Percentiles rank a stretch among this genome's conserved stretches.
Evolutionary conservation across 1,140 invertebrate genomes (phyloP).

Genomic region (Phocides pigmalion): DNA sequence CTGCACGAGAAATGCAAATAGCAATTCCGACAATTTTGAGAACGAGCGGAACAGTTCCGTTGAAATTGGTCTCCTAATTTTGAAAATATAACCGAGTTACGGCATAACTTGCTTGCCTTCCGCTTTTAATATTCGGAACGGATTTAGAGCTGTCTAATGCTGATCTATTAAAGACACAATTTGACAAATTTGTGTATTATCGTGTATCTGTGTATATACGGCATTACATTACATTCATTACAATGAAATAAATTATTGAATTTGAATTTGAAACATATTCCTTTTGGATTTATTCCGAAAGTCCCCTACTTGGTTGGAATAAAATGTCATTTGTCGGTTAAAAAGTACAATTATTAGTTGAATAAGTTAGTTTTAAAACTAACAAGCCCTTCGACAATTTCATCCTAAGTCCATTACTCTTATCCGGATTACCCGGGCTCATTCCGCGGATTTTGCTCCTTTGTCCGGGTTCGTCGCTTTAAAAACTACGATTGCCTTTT

Average conservation of each 20-base stretch:
- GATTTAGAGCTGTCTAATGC: background rate
- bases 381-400: background rate
- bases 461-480: constrained; percentile 12
- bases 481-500: constrained; percentile 1
- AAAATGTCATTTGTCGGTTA: too few relatives aligned
- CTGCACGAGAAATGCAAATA: constrained; percentile 1
- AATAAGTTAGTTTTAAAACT: background rate
- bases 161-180: too few relatives aligned
- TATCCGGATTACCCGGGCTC: constrained; percentile 13
- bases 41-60: background rate
- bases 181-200: too few relatives aligned
- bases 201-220: too few relatives aligned
- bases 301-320: too few relatives aligned
- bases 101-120: background rate
- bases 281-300: too few relatives aligned
- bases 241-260: too few relatives aligned
- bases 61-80: constrained; percentile 11
- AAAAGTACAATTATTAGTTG: background rate
- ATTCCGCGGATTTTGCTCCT: constrained; percentile 9
- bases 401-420: constrained; percentile 11
- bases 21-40: constrained; percentile 1
- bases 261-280: too few relatives aligned
- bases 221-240: too few relatives aligned
- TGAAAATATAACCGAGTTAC: constrained; percentile 9
- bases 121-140: constrained; percentile 5